Evolutionary conservation across 2,113 vertebrate species (phyloP), one percentile per base, ranked within the genome.

Genomic region (Nesogale talazaci): DNA sequence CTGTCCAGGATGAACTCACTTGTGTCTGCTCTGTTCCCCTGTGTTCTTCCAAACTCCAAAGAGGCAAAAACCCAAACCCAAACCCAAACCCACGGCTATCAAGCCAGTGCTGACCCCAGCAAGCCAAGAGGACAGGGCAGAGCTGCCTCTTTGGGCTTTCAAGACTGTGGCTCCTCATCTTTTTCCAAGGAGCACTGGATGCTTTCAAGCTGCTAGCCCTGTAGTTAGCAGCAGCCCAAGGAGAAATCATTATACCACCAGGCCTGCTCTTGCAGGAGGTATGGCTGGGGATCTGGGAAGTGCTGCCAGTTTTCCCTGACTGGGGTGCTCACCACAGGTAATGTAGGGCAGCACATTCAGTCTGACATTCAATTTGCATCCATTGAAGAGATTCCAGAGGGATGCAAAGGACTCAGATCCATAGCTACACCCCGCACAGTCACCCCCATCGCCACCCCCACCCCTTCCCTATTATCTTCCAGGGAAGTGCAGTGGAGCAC

Each of bases 291-390:
- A 86, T 15, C 31, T 29, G 29, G 22, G 93, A 6, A 22, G 74
- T 27, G 65, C 89, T 9, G 52, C 75, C 72, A 82, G 36, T 79
- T 95, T 92, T 92, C 94, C 90, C 83, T 87, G 76, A 94, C 86
- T 93, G 88, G 85, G 88, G 88, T 76, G 38, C 81, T 94, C 91
- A 65, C 93, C 78, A 91, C 61, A 29, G 29, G 22, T 67, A 93
- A 80, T 90, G 89, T 90, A 56, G 1, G 67, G 83, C 7, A 25
- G 65, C 89, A 86, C 36, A 83, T 97, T 95, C 94, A 94, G 91
- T 95, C 97, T 94, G 94, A 97, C 96, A 97, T 96, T 93, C 92
- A 96, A 86, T 91, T 96, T 95, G 95, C 93, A 96, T 96, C 83
- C 59, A 70, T 92, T 96, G 72, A 88, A 94, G 93, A 96, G 86